Conservation (phyloP, 2,113 vertebrate species). For the Tupaia chinensis region DNA sequence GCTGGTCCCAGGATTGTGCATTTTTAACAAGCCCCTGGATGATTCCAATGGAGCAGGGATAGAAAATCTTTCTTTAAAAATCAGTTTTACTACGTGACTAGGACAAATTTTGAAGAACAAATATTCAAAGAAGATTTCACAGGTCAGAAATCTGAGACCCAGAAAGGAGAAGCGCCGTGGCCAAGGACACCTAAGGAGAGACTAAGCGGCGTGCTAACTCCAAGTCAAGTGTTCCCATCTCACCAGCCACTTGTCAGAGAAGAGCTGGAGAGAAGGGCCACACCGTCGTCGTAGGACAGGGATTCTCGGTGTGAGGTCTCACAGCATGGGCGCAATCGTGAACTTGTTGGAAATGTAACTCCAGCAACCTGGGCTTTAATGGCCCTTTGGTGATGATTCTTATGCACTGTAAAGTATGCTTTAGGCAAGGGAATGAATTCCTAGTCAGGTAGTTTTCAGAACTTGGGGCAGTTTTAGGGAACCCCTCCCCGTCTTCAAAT, state of each 20-base stretch:
- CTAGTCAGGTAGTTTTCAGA: not conserved
- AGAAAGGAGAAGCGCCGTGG: not conserved
- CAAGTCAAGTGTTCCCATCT: not conserved
- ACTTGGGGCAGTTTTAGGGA: not conserved
- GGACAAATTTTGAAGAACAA: not conserved
- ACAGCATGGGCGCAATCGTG: not conserved
- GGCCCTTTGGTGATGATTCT: not conserved
- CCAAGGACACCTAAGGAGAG: not conserved
- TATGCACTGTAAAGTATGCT: not conserved
- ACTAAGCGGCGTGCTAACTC: fast-evolving
- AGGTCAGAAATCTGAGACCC: not conserved
- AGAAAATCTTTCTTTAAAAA: not conserved
- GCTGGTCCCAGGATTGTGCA: not conserved
- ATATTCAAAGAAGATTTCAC: not conserved
- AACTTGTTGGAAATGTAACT: not conserved
- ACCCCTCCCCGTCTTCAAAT: not conserved
- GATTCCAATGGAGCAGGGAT: not conserved
- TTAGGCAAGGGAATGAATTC: not conserved
- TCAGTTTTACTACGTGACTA: not conserved
- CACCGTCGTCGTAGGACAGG: not conserved
- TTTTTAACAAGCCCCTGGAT: not conserved
- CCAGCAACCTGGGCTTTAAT: not conserved
- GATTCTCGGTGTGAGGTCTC: not conserved
- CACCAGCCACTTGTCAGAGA: not conserved
- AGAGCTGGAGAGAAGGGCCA: not conserved